These are phyloP conservation scores for Macrobrachium rosenbergii DNA, from an alignment of 1,140 invertebrate species.

Conservation along the genomic window DNA sequence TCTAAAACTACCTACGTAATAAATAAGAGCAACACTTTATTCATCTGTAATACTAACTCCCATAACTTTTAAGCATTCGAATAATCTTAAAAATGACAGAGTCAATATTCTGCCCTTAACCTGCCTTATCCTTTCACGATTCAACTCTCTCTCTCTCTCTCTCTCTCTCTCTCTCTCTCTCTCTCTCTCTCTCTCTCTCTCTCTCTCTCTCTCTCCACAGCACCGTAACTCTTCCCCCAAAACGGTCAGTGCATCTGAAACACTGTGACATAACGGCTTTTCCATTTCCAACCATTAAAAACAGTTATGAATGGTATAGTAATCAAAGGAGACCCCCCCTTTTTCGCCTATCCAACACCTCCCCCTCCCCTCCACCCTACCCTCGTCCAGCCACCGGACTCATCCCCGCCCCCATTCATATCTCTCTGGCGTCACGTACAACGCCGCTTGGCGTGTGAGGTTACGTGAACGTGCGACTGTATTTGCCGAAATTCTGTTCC, in stretches of 20 bases:
- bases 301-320: no score
- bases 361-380: background rate
- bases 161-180: conserved; percentile 25
- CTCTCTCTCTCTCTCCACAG: conserved; percentile 28
- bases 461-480: background rate
- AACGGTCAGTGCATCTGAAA: no score
- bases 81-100: no score
- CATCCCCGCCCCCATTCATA: background rate
- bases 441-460: background rate
- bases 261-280: no score
- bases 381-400: background rate
- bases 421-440: background rate
- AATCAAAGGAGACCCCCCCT: background rate
- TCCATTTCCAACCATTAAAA: no score
- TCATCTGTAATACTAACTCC: no score
- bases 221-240: no score
- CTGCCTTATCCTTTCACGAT: background rate
- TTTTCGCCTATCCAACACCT: background rate
- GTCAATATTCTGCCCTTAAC: background rate
- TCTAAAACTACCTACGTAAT: no score
- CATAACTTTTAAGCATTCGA: no score
- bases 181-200: conserved; percentile 28
- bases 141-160: conserved; percentile 8
- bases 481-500: background rate
- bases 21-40: no score